Conservation (phyloP, 1,140 invertebrate genomes). For the Eriosoma lanigerum region DNA sequence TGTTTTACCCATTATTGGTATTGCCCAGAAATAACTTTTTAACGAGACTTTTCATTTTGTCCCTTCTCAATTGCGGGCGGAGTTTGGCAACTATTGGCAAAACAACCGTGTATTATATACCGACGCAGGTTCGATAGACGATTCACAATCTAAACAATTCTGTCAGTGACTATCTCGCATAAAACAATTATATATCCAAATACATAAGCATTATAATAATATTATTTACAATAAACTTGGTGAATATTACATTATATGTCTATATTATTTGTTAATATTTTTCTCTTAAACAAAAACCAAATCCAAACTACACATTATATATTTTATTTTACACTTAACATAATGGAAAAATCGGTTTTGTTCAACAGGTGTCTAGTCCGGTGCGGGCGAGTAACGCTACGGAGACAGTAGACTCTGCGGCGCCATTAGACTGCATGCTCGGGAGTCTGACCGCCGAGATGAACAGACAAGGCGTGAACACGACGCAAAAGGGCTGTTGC, state of each 20-base stretch:
- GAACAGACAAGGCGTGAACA: slow-evolving; percentile 95
- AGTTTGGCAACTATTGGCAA: slow-evolving; percentile 35
- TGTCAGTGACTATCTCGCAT: slow-evolving; percentile 8
- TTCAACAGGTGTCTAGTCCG: slow-evolving; percentile 19
- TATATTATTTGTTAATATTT: too few relatives aligned
- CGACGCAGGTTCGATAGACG: background rate
- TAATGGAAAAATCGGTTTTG: too few relatives aligned
- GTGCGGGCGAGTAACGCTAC: slow-evolving; percentile 20
- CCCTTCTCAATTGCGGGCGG: slow-evolving; percentile 42
- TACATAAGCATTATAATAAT: too few relatives aligned
- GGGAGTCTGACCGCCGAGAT: slow-evolving; percentile 90
- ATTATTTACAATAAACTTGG: too few relatives aligned
- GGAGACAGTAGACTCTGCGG: slow-evolving; percentile 58
- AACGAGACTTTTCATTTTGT: slow-evolving; percentile 41
- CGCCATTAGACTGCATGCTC: slow-evolving; percentile 88
- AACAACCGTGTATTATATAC: slow-evolving; percentile 40
- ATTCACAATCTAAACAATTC: slow-evolving; percentile 33
- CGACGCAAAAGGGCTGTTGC: slow-evolving; percentile 97
- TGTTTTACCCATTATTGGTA: slow-evolving; percentile 51
- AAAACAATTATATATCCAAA: too few relatives aligned
- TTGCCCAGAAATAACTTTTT: slow-evolving; percentile 48
- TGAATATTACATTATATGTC: too few relatives aligned
- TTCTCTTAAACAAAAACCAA: too few relatives aligned
- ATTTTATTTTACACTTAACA: too few relatives aligned
- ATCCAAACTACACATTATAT: too few relatives aligned